Base-by-base conservation (phyloP, 2,888 invertebrate species). In the Hirtodrosophila histrioides region DNA sequence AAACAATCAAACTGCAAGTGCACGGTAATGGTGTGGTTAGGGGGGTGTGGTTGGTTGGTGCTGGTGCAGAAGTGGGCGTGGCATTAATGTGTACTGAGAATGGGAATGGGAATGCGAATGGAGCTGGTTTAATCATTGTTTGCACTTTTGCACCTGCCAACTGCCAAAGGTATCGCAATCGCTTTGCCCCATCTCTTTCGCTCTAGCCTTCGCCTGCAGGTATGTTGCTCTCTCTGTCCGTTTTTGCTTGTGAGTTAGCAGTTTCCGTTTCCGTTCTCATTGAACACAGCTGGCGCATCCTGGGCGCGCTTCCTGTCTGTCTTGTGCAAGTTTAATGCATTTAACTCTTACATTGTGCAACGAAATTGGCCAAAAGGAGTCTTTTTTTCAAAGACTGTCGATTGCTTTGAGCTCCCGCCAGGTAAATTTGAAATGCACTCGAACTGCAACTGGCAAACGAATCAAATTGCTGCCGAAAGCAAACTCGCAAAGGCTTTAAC, bases 61-160 rank as follows among this genome's bases (percentile, higher is more conserved):
- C n/a, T n/a, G n/a, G n/a, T n/a, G n/a, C n/a, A n/a, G n/a, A n/a
- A n/a, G 12, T 51, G 62, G 60, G 70, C 39, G 37, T 37, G 62
- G 53, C 33, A 4, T 10, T 11, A 4, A 3, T 10, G 35, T 8
- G 12, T n/a, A 12, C 31, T 0, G 33, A 5, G 3, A 23, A 10
- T 37, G n/a, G 51, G 58, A 51, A 44, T 45, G 51, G 51, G 58
- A 51, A 44, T 45, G 51, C n/a, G 40, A 39, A 39, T 44, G 73
- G 49, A 55, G 57, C 67, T 23, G 74, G 77, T 49, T 77, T 77
- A 77, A 77, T 77, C 77, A 77, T 76, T 77, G 73, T 75, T 75
- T 82, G 83, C 83, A 75, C 80, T 75, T 69, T 86, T 82, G 69
- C 83, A 88, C 88, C 86, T 86, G 86, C 69, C 86, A 82, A 69